Evolutionary conservation across 2,113 vertebrate genomes (phyloP), one percentile per base, ranked within the genome.

Genomic region (Rhabdornis inornatus): DNA sequence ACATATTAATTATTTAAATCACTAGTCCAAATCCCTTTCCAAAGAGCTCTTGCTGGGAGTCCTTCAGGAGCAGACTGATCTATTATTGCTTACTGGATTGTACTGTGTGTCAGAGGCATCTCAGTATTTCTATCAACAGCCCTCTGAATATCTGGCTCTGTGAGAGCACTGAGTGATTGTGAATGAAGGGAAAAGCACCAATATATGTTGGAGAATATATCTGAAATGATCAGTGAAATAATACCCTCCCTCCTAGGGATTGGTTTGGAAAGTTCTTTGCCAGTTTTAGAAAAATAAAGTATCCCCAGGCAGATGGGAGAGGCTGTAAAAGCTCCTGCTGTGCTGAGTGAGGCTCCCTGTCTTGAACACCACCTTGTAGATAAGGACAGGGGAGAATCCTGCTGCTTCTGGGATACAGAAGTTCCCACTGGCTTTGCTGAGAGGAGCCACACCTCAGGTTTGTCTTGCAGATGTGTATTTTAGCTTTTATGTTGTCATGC

Each of bases 1-100:
- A 49, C 79, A 88, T 83, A 86, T 70, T 95, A 90, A 80, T 96
- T 94, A 92, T 39, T 83, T 42, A 90, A 92, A 78, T 92, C 69
- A 47, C 69, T 72, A 35, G 88, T 84, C 80, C 83, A 64, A 87
- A 44, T 45, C 37, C 28, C 16, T 5, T 83, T 83, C 50, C 63
- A 80, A 55, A 63, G 87, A 88, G 44, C 6, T 2, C 75, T 91
- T 91, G 66, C 92, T 88, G 87, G 71, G 79, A 71, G 57, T 55
- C 50, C n/a, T 77, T 80, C 70, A 83, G 75, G 55, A 88, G 78
- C 82, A 66, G 50, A 22, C 33, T 76, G 74, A 92, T 70, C 74
- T 65, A 23, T 57, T 63, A 45, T 39, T 14, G 1, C 74, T 72
- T 76, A 11, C 40, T 72, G 44, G 42, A n/a, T 49, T 35, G 28